A percentile compares a stretch with the other conserved stretches of the same genome.
These are phyloP conservation scores for Drosophila willistoni DNA, from an alignment of 1,140 invertebrate genomes.

Conservation along the genomic window DNA sequence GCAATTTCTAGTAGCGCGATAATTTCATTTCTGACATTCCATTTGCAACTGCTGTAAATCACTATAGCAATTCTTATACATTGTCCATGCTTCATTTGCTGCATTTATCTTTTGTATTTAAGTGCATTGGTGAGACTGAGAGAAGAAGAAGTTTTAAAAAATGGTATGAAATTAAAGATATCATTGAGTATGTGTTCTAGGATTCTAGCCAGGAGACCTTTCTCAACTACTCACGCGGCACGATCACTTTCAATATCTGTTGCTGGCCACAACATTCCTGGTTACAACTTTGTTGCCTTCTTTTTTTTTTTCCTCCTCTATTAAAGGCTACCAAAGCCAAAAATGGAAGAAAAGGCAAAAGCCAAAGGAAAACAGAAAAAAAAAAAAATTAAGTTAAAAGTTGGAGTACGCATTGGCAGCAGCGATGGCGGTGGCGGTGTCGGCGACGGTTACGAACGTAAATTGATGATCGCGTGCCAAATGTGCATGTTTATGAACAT, in stretches of 20 bases:
- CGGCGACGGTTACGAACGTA: constrained; percentile 44
- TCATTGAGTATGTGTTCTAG: neutral
- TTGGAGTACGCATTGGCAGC: constrained; percentile 56
- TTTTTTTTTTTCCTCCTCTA: no score
- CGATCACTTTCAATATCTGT: constrained; percentile 18
- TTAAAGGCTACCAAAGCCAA: constrained; percentile 8
- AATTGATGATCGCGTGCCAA: constrained; percentile 80
- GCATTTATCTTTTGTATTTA: constrained; percentile 8
- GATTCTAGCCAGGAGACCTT: neutral
- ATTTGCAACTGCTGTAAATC: neutral
- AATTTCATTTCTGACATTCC: no score
- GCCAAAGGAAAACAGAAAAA: constrained; percentile 37
- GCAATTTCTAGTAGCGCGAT: no score
- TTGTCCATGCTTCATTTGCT: constrained; percentile 8
- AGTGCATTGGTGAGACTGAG: neutral
- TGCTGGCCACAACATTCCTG: constrained; percentile 5
- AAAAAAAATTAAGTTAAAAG: constrained; percentile 59
- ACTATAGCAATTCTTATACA: neutral
- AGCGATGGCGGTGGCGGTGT: constrained; percentile 8
- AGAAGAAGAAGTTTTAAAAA: neutral
- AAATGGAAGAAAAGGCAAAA: neutral
- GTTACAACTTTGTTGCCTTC: constrained; percentile 17
- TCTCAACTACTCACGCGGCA: neutral
- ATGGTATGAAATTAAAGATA: constrained; percentile 6
- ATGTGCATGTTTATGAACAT: constrained; percentile 80